phyloP scores from a whole-genome alignment of 2,888 invertebrate genomes.

The Schizaphis graminum region DNA sequence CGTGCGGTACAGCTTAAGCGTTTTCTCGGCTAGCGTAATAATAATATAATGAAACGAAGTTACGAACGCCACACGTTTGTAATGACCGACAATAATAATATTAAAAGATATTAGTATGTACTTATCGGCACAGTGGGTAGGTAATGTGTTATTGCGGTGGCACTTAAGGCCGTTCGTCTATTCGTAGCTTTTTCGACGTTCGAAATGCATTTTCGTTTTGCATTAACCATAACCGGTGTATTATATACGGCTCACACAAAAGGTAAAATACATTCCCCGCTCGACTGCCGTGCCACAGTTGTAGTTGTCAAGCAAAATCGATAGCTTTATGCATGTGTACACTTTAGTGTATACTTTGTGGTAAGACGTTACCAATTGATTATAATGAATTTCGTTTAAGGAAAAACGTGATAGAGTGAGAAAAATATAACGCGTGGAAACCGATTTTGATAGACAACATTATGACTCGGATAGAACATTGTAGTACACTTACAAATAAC shows the following conservation, averaged over 20 bases:
- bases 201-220: constrained; percentile 37
- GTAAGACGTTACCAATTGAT: constrained; percentile 49
- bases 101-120: not conserved
- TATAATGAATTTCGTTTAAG: not conserved
- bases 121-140: not conserved
- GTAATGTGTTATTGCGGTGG: not conserved
- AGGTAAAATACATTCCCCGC: constrained; percentile 16
- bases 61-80: not conserved
- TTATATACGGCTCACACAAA: not conserved
- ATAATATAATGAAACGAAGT: not conserved
- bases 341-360: not conserved
- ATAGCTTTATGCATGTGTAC: constrained; percentile 21
- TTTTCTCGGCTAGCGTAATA: no score
- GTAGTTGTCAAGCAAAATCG: constrained; percentile 49
- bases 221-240: constrained; percentile 28
- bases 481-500: not conserved
- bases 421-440: not conserved
- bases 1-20: not conserved
- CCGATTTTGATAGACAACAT: not conserved
- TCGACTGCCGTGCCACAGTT: not conserved
- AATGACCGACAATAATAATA: not conserved
- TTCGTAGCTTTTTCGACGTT: not conserved
- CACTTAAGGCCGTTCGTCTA: not conserved
- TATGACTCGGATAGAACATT: not conserved
- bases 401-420: not conserved